phyloP scores from a whole-genome alignment of 2,888 invertebrate species.

The Muscina levida region DNA sequence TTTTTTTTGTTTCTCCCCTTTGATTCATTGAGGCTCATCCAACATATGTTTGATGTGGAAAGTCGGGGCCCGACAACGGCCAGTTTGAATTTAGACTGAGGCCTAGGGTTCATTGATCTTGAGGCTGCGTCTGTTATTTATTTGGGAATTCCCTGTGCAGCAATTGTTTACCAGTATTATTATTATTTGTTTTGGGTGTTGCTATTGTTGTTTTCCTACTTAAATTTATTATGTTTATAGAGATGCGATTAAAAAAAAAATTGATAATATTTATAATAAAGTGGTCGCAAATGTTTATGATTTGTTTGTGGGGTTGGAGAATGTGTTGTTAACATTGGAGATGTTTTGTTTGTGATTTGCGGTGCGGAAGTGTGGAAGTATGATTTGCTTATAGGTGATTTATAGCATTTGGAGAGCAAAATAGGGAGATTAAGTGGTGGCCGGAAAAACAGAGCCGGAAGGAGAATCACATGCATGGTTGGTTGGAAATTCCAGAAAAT shows the following conservation, averaged over 20 bases:
- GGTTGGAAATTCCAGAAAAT: too few relatives aligned
- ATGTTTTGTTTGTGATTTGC: neutral
- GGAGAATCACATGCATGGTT: too few relatives aligned
- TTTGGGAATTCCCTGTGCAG: conserved; percentile 74
- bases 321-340: neutral
- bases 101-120: conserved; percentile 69
- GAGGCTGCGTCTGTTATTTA: conserved; percentile 67
- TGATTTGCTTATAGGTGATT: neutral
- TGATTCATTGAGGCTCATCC: conserved; percentile 11
- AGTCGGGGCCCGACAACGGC: too few relatives aligned
- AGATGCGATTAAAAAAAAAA: conserved; percentile 46
- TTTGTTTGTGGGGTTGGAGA: too few relatives aligned
- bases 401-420: neutral
- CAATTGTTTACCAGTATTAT: conserved; percentile 48
- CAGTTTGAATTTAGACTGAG: neutral
- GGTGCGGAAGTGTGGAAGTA: neutral
- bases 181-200: conserved; percentile 42
- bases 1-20: conserved; percentile 18
- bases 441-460: neutral
- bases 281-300: conserved; percentile 53
- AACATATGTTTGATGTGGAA: neutral
- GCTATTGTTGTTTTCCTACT: conserved; percentile 32
- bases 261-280: conserved; percentile 55
- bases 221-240: conserved; percentile 47
- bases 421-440: neutral